phyloP scores from a whole-genome alignment of 2,113 vertebrate species.

The Ciconia boyciana region DNA sequence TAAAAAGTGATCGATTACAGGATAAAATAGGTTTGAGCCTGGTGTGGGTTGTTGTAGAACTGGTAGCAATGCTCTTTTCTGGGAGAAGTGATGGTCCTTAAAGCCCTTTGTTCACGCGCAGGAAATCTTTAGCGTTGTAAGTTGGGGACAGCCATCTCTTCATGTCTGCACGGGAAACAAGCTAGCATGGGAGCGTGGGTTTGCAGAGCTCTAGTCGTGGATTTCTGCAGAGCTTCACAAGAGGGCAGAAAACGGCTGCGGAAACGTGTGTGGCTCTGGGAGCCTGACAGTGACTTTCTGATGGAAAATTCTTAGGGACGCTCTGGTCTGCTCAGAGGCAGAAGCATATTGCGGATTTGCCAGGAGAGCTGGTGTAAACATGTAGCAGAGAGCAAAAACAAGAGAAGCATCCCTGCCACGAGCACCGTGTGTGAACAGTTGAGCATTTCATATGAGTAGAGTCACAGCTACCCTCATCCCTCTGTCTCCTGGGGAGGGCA shows the following conservation, averaged over 20 bases:
- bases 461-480: background rate
- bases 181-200: background rate
- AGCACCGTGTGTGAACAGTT: background rate
- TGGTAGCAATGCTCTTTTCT: background rate
- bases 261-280: background rate
- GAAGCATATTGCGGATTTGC: rapidly evolving
- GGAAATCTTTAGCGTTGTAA: background rate
- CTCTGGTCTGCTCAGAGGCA: background rate
- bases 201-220: background rate
- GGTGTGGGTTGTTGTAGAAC: background rate
- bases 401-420: background rate
- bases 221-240: constrained; percentile 59
- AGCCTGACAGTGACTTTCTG: background rate
- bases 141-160: background rate
- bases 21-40: background rate
- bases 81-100: background rate
- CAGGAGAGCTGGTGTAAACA: background rate
- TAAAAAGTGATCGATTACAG: background rate
- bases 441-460: rapidly evolving
- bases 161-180: rapidly evolving
- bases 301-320: background rate
- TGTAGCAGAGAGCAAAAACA: background rate
- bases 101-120: background rate
- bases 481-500: background rate
- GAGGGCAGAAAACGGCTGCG: constrained; percentile 52